Conservation (phyloP, 2,797 vertebrate species). For the Pangasius djambal region DNA sequence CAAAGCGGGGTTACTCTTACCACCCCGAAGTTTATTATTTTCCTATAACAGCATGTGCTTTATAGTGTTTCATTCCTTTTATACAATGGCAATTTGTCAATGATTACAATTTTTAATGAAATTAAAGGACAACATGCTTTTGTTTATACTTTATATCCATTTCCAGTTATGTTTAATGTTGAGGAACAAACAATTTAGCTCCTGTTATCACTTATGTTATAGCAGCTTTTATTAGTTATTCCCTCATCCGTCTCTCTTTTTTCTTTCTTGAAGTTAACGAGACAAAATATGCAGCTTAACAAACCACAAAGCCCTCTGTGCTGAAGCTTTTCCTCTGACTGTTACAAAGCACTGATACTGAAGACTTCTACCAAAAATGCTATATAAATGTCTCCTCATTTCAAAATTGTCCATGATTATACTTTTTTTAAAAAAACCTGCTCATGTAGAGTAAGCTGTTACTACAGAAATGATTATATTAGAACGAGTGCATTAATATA, state of each 20-base stretch:
- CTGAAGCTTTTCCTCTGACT: no score
- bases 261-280: background rate
- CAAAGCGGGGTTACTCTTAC: no score
- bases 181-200: background rate
- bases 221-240: background rate
- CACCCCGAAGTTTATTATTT: no score
- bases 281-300: no score
- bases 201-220: background rate
- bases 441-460: background rate
- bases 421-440: background rate
- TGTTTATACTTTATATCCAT: background rate
- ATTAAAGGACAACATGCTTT: no score
- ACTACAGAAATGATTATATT: background rate
- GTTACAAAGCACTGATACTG: no score
- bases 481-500: background rate
- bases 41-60: background rate
- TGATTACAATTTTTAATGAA: background rate
- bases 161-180: background rate
- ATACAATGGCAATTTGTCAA: background rate
- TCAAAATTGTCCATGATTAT: background rate
- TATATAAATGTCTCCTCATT: background rate
- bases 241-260: no score
- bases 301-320: no score
- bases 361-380: no score
- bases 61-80: background rate